phyloP scores from a whole-genome alignment of 2,888 invertebrate species.

The Apantesis nais region DNA sequence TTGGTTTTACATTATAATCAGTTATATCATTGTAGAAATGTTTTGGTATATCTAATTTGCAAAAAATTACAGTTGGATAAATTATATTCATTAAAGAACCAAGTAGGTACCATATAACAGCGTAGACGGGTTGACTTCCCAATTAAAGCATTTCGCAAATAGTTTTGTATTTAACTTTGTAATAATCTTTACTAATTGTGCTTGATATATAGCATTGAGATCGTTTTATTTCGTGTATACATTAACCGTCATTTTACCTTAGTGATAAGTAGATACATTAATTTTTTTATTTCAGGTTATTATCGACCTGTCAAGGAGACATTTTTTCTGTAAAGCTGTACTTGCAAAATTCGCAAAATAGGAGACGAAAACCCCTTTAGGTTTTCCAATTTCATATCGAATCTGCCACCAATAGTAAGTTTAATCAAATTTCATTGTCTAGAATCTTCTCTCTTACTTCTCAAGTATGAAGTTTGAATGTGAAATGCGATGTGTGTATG shows the following conservation, averaged over 20 bases:
- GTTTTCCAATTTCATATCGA: constrained; percentile 84
- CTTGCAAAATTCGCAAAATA: constrained; percentile 82
- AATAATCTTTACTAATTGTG: constrained; percentile 48
- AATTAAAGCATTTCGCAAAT: constrained; percentile 26
- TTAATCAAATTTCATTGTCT: constrained; percentile 28
- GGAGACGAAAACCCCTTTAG: constrained; percentile 84
- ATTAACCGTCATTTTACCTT: constrained; percentile 53
- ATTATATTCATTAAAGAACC: constrained; percentile 21
- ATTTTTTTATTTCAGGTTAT: constrained; percentile 84
- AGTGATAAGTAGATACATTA: constrained; percentile 62
- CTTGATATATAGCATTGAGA: constrained; percentile 32
- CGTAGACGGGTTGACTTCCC: constrained; percentile 18
- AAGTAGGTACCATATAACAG: constrained; percentile 34
- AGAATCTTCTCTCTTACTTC: constrained; percentile 10
- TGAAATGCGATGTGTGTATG: constrained; percentile 29
- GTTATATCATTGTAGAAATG: constrained; percentile 48
- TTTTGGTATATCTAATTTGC: constrained; percentile 50
- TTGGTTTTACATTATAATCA: constrained; percentile 61
- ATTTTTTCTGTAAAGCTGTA: constrained; percentile 78
- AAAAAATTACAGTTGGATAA: constrained; percentile 26
- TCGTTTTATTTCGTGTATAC: constrained; percentile 29
- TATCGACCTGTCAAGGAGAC: constrained; percentile 85
- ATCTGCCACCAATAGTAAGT: constrained; percentile 85
- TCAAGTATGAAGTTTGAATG: constrained; percentile 16
- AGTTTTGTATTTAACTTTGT: constrained; percentile 36